Percentiles rank a stretch among this genome's conserved stretches.
Evolutionary conservation across 2,888 invertebrate genomes (phyloP).

Genomic region (Papilio elwesi): DNA sequence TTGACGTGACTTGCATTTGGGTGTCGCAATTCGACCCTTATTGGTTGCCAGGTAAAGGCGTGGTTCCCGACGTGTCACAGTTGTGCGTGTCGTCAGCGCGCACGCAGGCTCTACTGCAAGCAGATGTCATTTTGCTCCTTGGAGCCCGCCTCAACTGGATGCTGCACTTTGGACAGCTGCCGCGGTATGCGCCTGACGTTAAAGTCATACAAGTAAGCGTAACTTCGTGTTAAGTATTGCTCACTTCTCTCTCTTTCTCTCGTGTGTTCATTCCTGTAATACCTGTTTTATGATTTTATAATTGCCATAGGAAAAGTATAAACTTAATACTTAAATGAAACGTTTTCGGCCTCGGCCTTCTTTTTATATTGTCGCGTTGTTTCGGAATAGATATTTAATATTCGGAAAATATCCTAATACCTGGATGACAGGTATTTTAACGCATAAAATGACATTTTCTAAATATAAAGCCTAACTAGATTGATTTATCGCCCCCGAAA

Average conservation of each 20-base stretch:
- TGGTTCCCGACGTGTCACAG: conserved; percentile 87
- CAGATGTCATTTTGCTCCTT: conserved; percentile 94
- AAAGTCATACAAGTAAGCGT: conserved; percentile 91
- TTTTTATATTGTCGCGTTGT: too few relatives aligned
- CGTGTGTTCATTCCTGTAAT: too few relatives aligned
- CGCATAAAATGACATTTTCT: neutral
- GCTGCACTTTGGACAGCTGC: conserved; percentile 96
- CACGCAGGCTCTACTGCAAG: conserved; percentile 92
- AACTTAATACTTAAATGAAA: too few relatives aligned
- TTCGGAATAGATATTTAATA: too few relatives aligned
- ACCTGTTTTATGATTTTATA: neutral
- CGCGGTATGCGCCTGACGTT: conserved; percentile 91
- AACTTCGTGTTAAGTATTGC: neutral
- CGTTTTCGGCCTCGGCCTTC: too few relatives aligned
- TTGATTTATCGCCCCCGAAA: too few relatives aligned
- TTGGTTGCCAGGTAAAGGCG: conserved; percentile 86
- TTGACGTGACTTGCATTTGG: too few relatives aligned
- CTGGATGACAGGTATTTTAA: neutral
- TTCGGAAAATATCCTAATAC: too few relatives aligned
- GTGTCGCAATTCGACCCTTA: neutral
- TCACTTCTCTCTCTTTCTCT: neutral
- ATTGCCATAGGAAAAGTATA: neutral
- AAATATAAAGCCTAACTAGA: too few relatives aligned
- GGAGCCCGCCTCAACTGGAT: conserved; percentile 99
- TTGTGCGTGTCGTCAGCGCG: conserved; percentile 94